phyloP scores from a whole-genome alignment of 2,797 vertebrate species.

The Tamandua tetradactyla region DNA sequence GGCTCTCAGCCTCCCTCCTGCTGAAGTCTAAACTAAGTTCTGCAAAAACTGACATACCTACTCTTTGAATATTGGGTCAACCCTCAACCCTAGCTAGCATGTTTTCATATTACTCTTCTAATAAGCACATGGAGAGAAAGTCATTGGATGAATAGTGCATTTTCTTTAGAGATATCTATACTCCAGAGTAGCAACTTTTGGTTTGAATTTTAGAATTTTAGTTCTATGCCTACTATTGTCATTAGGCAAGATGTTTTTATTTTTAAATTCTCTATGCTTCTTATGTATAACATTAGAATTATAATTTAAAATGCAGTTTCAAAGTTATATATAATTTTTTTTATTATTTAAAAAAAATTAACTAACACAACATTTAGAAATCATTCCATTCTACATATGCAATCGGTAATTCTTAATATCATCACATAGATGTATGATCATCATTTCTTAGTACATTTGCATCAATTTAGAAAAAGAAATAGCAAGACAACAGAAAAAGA shows the following conservation, averaged over 20 bases:
- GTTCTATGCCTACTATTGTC: neutral
- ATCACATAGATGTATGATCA: no score
- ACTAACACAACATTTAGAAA: no score
- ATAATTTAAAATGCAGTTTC: neutral
- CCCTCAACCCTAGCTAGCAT: neutral
- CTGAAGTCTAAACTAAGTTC: neutral
- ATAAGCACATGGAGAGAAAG: neutral
- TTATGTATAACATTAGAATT: neutral
- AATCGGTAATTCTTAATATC: no score
- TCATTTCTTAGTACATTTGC: no score
- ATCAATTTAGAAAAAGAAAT: no score
- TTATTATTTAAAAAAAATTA: no score
- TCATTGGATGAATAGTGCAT: neutral
- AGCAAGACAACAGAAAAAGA: no score
- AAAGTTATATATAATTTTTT: no score
- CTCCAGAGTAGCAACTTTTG: neutral
- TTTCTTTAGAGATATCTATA: neutral
- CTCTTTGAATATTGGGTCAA: neutral
- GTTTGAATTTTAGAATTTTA: neutral
- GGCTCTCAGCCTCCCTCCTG: no score
- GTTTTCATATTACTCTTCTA: neutral
- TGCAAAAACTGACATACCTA: neutral
- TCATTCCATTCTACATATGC: no score
- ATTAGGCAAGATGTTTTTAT: neutral
- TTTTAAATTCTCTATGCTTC: neutral